phyloP scores from a whole-genome alignment of 2,797 vertebrate genomes.

The Erpetoichthys calabaricus region DNA sequence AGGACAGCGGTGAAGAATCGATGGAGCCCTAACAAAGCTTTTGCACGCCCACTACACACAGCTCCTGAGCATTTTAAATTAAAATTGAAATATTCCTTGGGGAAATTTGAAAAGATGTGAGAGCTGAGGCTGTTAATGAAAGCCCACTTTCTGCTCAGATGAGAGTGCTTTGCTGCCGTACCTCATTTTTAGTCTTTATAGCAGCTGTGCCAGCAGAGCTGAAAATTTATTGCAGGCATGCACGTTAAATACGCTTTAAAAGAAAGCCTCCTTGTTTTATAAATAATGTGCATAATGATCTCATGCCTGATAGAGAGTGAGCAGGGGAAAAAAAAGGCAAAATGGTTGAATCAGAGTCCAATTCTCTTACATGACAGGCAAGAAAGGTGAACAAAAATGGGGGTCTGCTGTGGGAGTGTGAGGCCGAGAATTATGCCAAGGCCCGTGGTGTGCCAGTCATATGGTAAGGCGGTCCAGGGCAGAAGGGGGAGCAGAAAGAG shows the following conservation, averaged over 20 bases:
- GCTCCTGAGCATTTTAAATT: slow-evolving; percentile 36
- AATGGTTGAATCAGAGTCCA: too few relatives aligned
- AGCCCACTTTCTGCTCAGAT: slow-evolving; percentile 27
- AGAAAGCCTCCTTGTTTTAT: not conserved
- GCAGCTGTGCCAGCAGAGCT: slow-evolving; percentile 33
- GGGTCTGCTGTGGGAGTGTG: too few relatives aligned
- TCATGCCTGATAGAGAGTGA: too few relatives aligned
- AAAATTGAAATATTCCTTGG: slow-evolving; percentile 34
- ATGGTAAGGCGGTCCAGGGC: too few relatives aligned
- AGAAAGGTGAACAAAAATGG: too few relatives aligned
- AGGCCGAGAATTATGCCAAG: too few relatives aligned
- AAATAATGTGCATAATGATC: too few relatives aligned
- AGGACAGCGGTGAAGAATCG: slow-evolving; percentile 13
- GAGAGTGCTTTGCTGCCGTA: slow-evolving; percentile 17
- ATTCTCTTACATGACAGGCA: too few relatives aligned
- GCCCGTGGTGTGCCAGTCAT: too few relatives aligned
- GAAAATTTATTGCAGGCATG: slow-evolving; percentile 32
- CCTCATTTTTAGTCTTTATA: slow-evolving; percentile 24
- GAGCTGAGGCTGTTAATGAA: slow-evolving; percentile 37
- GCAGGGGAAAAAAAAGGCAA: too few relatives aligned
- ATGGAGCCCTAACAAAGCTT: slow-evolving; percentile 24
- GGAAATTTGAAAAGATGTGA: slow-evolving; percentile 29
- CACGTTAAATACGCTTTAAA: slow-evolving; percentile 32
- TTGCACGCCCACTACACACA: slow-evolving; percentile 15
- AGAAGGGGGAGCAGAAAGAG: too few relatives aligned